A percentile compares a stretch with the other conserved stretches of the same genome.
Evolutionary conservation across 2,888 invertebrate species (phyloP).

Genomic region (Coenonympha glycerion): DNA sequence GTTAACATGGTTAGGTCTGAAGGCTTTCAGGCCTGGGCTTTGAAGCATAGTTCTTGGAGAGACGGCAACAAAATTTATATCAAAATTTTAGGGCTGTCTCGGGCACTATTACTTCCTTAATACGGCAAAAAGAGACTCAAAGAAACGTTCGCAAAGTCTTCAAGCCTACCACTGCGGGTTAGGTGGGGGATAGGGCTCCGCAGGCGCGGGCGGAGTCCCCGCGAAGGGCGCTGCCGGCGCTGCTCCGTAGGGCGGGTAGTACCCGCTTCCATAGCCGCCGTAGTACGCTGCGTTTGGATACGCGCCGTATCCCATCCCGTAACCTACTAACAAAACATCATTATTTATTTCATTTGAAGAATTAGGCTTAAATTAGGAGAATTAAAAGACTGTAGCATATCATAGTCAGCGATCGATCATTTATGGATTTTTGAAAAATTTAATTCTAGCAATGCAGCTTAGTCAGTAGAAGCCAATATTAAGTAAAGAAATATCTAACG

Average conservation of each 20-base stretch:
- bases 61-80: too few species aligned
- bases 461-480: too few species aligned
- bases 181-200: constrained; percentile 28
- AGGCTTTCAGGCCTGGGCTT: too few species aligned
- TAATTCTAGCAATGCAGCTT: too few species aligned
- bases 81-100: background rate
- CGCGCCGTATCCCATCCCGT: constrained; percentile 62
- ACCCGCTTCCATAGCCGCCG: constrained; percentile 71
- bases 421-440: too few species aligned
- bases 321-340: constrained; percentile 52
- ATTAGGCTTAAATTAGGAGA: too few species aligned
- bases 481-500: too few species aligned
- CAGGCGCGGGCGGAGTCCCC: constrained; percentile 36
- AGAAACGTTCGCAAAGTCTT: background rate
- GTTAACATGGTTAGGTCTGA: too few species aligned
- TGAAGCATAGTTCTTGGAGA: too few species aligned
- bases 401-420: too few species aligned
- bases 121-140: background rate
- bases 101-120: background rate
- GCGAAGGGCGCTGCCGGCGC: constrained; percentile 54
- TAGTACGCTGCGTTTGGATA: constrained; percentile 72
- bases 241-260: constrained; percentile 66
- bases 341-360: too few species aligned
- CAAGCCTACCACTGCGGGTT: constrained; percentile 22
- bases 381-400: too few species aligned